These are phyloP conservation scores for Dynastes tityus DNA, from an alignment of 2,888 invertebrate species.

Conservation along the genomic window DNA sequence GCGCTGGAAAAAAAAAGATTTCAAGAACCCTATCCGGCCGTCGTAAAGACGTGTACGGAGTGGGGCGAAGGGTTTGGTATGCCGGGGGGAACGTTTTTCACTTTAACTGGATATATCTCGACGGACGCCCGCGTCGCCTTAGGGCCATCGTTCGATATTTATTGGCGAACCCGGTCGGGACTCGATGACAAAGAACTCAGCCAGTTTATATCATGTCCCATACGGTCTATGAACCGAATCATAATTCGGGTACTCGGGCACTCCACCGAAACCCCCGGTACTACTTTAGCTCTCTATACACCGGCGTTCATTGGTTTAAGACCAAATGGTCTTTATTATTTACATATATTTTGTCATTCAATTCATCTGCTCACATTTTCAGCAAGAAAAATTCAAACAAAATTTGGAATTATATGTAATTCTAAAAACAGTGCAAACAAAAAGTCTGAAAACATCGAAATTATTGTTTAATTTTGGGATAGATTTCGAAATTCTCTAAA, in stretches of 20 bases:
- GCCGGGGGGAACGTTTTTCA: constrained; percentile 56
- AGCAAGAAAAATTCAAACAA: too few species aligned
- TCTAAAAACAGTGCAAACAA: too few species aligned
- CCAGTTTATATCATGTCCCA: constrained; percentile 63
- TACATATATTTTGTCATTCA: too few species aligned
- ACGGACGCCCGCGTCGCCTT: constrained; percentile 54
- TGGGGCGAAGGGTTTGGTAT: too few species aligned
- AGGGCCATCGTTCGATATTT: constrained; percentile 62
- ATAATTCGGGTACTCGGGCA: constrained; percentile 60
- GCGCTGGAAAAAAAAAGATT: not conserved
- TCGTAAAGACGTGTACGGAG: not conserved
- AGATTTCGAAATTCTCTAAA: too few species aligned
- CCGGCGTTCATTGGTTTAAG: too few species aligned
- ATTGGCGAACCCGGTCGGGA: constrained; percentile 59
- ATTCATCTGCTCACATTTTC: too few species aligned
- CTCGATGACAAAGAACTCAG: constrained; percentile 63
- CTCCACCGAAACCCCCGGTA: constrained; percentile 16
- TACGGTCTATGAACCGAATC: constrained; percentile 63
- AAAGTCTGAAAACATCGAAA: too few species aligned
- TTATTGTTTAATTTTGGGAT: too few species aligned
- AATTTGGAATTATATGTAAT: too few species aligned
- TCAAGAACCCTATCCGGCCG: not conserved
- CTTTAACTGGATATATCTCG: constrained; percentile 58
- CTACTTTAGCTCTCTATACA: too few species aligned
- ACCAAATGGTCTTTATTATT: too few species aligned